A percentile compares a stretch with the other conserved stretches of the same genome.
Conservation (phyloP, 2,113 vertebrate species). For the Prochilodus magdalenae region DNA sequence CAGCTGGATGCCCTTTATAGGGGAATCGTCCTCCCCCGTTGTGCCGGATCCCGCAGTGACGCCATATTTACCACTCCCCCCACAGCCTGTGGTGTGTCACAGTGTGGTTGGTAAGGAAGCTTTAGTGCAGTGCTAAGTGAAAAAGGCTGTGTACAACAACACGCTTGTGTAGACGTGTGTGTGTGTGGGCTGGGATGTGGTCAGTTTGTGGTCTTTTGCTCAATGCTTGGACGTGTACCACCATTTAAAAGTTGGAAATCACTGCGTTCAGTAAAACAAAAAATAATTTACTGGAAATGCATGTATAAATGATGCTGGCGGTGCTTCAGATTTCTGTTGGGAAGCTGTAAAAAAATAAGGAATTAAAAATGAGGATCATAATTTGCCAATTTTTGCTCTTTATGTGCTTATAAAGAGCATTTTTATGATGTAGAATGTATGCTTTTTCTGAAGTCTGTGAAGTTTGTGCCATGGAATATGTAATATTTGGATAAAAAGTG, state of each 20-base stretch:
- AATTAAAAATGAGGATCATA: no score
- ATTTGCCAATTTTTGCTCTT: no score
- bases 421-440: no score
- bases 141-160: conserved; percentile 17
- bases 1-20: conserved; percentile 49
- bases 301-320: no score
- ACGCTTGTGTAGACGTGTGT: conserved; percentile 8
- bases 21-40: conserved; percentile 16
- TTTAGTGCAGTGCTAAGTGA: background rate
- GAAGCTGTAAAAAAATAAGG: no score
- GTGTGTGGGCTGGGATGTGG: background rate
- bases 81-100: conserved; percentile 62
- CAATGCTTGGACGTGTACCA: background rate
- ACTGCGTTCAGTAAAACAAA: background rate
- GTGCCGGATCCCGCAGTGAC: conserved; percentile 23
- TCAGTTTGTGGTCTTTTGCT: background rate
- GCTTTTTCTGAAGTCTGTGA: no score
- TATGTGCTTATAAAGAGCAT: no score
- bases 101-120: background rate
- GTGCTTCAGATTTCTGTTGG: no score
- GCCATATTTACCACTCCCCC: conserved; percentile 48
- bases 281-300: no score
- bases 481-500: no score
- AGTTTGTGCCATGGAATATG: no score
- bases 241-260: background rate